These are phyloP conservation scores for Harmothoe impar DNA, from an alignment of 2,888 invertebrate species.

Conservation along the genomic window DNA sequence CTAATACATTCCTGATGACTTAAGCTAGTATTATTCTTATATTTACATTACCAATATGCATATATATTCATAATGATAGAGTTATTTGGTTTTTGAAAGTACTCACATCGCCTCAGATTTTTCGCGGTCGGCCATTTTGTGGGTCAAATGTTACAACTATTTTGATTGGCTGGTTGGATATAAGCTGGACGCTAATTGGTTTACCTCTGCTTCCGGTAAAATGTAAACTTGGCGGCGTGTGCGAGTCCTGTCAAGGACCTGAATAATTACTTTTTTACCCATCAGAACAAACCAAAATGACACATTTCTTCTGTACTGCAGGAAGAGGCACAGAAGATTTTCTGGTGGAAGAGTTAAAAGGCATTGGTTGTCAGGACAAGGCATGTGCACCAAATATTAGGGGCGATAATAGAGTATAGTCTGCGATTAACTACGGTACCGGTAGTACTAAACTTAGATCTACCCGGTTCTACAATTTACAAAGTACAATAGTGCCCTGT, in stretches of 20 bases:
- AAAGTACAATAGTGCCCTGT: too few relatives aligned
- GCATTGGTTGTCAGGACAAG: not conserved
- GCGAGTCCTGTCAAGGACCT: too few relatives aligned
- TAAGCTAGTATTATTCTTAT: too few relatives aligned
- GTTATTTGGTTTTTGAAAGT: too few relatives aligned
- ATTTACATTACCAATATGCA: too few relatives aligned
- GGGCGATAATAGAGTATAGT: slow-evolving; percentile 18
- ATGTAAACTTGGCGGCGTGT: not conserved
- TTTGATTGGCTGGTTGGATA: not conserved
- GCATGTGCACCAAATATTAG: not conserved
- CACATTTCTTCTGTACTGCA: slow-evolving; percentile 58
- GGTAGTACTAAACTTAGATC: not conserved
- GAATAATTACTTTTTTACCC: too few relatives aligned
- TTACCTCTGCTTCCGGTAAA: not conserved
- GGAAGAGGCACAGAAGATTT: slow-evolving; percentile 54
- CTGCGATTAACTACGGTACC: too few relatives aligned
- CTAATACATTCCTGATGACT: too few relatives aligned
- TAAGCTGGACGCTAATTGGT: not conserved
- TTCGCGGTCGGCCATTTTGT: not conserved
- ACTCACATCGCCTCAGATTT: too few relatives aligned
- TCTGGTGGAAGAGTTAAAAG: not conserved
- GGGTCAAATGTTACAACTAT: slow-evolving; percentile 2
- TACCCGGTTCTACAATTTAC: too few relatives aligned
- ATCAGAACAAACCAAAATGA: not conserved
- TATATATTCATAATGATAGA: too few relatives aligned